phyloP scores from a whole-genome alignment of 2,888 invertebrate species.

The Taphrorychus bicolor region DNA sequence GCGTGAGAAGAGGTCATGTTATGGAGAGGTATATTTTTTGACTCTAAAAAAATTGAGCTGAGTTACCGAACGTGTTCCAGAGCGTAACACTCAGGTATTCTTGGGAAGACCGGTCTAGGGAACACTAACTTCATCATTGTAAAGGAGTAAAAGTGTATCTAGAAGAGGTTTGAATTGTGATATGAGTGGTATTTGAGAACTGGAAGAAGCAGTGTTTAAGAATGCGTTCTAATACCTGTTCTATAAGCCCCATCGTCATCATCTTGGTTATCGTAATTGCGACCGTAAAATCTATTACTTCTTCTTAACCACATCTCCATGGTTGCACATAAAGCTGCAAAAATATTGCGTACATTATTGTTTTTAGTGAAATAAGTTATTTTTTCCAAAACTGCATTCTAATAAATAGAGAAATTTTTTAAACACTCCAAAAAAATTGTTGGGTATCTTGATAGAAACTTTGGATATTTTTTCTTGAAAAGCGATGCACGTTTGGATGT shows the following conservation, averaged over 20 bases:
- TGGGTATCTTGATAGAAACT: no score
- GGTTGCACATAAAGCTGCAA: not conserved
- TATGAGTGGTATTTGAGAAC: not conserved
- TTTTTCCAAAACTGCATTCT: not conserved
- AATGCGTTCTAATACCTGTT: no score
- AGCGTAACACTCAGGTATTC: not conserved
- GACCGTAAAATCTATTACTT: not conserved
- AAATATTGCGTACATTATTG: not conserved
- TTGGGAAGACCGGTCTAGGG: conserved; percentile 24
- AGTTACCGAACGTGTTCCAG: conserved; percentile 10
- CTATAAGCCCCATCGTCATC: no score
- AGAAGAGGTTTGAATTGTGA: not conserved
- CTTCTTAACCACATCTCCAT: not conserved
- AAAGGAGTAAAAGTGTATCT: not conserved
- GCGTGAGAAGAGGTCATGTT: conserved; percentile 77
- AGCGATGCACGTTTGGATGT: not conserved
- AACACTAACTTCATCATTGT: conserved; percentile 46
- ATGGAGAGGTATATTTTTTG: conserved; percentile 40
- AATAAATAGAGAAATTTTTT: not conserved
- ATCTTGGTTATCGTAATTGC: not conserved
- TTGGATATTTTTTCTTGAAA: not conserved
- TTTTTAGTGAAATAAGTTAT: not conserved
- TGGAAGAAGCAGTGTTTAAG: no score
- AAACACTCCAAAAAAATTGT: not conserved
- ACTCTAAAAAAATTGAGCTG: conserved; percentile 27